These are phyloP conservation scores for Bryconaethiops microstoma DNA, from an alignment of 2,797 vertebrate species.

Conservation along the genomic window DNA sequence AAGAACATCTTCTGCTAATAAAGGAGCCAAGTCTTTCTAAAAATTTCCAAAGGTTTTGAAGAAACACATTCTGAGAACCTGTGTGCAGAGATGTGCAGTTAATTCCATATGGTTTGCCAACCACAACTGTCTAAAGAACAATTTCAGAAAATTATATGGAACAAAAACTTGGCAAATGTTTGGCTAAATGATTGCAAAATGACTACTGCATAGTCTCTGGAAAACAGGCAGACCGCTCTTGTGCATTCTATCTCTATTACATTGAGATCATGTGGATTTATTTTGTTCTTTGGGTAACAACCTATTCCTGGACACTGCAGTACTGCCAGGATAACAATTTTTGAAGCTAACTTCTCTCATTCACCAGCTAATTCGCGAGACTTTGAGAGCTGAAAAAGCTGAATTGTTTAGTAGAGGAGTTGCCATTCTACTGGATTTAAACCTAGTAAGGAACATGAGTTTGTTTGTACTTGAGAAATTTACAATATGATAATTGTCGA, in stretches of 20 bases:
- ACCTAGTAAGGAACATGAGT: neutral
- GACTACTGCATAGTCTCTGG: neutral
- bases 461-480: neutral
- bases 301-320: too few species aligned
- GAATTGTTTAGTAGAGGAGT: neutral
- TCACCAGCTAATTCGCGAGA: neutral
- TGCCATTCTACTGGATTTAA: conserved; percentile 5
- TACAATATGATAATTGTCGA: too few species aligned
- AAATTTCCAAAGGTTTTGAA: neutral
- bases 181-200: neutral
- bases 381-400: neutral
- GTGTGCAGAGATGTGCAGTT: neutral
- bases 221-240: neutral
- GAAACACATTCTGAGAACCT: neutral
- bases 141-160: neutral
- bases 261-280: too few species aligned
- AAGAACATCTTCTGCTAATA: neutral
- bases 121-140: neutral
- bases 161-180: too few species aligned
- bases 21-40: neutral
- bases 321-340: neutral
- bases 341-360: neutral
- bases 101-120: neutral
- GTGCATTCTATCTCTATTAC: neutral
- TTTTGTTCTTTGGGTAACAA: neutral